These are phyloP conservation scores for Actinia tenebrosa DNA, from an alignment of 64 coral and sea anemone genomes.

Conservation along the genomic window DNA sequence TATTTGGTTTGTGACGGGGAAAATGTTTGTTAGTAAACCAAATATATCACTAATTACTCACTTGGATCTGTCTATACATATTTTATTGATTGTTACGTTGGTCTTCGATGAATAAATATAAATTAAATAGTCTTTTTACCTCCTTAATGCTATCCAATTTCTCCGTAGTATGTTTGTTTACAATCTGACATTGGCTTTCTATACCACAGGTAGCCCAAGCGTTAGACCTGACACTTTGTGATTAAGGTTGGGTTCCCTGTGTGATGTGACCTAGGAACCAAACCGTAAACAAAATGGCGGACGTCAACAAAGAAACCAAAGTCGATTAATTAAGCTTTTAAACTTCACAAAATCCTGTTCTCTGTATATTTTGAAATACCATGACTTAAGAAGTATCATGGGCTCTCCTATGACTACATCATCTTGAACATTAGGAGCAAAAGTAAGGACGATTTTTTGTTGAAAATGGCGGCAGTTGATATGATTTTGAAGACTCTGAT, in stretches of 20 bases:
- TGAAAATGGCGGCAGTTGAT: conserved; percentile 52
- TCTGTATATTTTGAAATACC: background rate
- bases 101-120: too few relatives aligned
- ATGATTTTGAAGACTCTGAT: conserved; percentile 74
- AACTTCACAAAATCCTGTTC: background rate
- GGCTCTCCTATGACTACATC: background rate
- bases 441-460: background rate
- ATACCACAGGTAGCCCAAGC: too few relatives aligned
- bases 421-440: background rate
- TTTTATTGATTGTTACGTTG: too few relatives aligned
- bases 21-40: too few relatives aligned
- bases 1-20: too few relatives aligned
- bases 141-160: too few relatives aligned
- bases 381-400: background rate
- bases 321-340: background rate
- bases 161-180: too few relatives aligned
- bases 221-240: too few relatives aligned
- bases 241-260: background rate
- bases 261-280: background rate
- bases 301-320: background rate
- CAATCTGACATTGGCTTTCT: too few relatives aligned
- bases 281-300: conserved; percentile 15
- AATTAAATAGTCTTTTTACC: too few relatives aligned
- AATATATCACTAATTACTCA: too few relatives aligned
- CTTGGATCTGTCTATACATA: too few relatives aligned